Conservation (phyloP, 2,113 vertebrate genomes). For the Aptenodytes forsteri region DNA sequence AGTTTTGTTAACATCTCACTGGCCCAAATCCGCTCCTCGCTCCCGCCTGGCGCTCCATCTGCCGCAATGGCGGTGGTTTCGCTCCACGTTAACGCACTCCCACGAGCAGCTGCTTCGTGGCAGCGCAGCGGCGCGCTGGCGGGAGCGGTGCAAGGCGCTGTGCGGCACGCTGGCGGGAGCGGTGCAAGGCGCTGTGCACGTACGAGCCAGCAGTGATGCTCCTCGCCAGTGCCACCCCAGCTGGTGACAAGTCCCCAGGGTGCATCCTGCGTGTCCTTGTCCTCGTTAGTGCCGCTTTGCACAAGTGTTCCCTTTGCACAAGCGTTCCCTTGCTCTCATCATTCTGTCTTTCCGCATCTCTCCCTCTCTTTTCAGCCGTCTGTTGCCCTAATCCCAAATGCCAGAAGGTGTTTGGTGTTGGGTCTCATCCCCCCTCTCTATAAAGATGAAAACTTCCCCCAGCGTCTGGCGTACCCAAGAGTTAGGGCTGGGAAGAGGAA, state of each 20-base stretch:
- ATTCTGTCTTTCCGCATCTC: neutral
- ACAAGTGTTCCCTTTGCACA: neutral
- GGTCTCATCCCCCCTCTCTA: neutral
- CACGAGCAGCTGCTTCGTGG: neutral
- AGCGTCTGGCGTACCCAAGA: neutral
- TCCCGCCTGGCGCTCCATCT: neutral
- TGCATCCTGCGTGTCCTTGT: accelerated
- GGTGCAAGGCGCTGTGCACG: accelerated
- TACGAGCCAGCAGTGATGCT: accelerated
- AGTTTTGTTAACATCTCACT: neutral
- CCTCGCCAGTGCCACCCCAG: accelerated
- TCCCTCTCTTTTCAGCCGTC: neutral
- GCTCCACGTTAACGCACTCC: accelerated
- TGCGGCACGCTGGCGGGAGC: neutral
- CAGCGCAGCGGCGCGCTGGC: neutral
- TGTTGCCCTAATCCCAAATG: neutral
- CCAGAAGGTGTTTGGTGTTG: neutral
- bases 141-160: neutral
- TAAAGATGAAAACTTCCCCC: neutral
- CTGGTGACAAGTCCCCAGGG: neutral
- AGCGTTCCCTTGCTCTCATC: neutral
- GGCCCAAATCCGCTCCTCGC: accelerated
- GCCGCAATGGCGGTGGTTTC: accelerated
- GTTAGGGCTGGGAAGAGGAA: neutral
- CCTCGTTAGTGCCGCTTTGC: accelerated